phyloP scores from a whole-genome alignment of 2,888 invertebrate species.

The Parapristionchus giblindavisi region DNA sequence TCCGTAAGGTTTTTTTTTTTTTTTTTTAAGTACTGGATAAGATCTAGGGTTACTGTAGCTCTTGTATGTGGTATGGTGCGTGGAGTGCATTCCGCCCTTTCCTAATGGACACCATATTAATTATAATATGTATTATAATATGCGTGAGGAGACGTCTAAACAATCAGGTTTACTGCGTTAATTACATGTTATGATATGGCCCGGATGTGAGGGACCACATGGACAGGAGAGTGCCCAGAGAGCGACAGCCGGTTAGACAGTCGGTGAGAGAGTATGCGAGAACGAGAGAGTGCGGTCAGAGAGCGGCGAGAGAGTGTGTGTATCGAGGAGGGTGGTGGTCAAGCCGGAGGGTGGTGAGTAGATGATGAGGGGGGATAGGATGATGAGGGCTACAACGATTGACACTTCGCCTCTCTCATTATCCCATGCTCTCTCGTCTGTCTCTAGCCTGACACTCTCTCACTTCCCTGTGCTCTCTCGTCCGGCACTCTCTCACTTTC shows the following conservation, averaged over 20 bases:
- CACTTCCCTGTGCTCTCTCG: too few species aligned
- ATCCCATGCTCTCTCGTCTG: not conserved
- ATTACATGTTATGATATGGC: constrained; percentile 34
- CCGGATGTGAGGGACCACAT: not conserved
- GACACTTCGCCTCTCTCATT: too few species aligned
- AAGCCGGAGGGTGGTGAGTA: not conserved
- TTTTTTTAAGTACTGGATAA: too few species aligned
- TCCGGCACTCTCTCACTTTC: too few species aligned
- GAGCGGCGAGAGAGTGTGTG: not conserved
- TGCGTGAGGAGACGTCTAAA: not conserved
- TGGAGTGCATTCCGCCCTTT: too few species aligned
- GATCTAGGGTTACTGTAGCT: too few species aligned
- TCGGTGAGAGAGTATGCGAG: constrained; percentile 6
- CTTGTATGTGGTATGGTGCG: too few species aligned
- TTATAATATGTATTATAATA: too few species aligned
- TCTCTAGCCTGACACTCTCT: too few species aligned
- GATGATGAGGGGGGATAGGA: constrained; percentile 7
- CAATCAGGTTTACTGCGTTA: constrained; percentile 31
- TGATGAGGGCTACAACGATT: not conserved
- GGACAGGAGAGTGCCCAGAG: not conserved
- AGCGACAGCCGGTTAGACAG: too few species aligned
- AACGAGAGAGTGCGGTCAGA: not conserved
- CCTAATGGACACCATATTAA: too few species aligned
- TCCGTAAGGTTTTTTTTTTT: too few species aligned
- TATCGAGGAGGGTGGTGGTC: constrained; percentile 19